Evolutionary conservation across 2,797 vertebrate species (phyloP), one percentile per base, ranked within the genome.

Genomic region (Platalea minor): DNA sequence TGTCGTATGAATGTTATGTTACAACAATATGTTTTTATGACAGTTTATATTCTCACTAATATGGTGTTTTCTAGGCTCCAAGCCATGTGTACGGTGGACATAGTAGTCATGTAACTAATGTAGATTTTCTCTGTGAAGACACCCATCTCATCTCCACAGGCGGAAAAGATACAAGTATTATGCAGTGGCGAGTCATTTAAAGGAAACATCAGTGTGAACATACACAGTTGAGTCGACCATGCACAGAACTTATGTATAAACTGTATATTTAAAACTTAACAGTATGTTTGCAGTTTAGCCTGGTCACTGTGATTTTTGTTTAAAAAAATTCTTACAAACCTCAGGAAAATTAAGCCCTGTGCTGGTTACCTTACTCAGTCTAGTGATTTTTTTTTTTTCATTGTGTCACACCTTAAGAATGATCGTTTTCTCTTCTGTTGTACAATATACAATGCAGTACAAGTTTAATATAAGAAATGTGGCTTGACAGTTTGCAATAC

Each of bases 41-140:
- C 48, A 53, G 45, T 51, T 94, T 60, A 20, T 85, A 18, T 93
- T 88, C 85, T 88, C 72, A 73, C 51, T 73, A 50, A 46, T 82
- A 0, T 81, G 14, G 16, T 93, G 60, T 94, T 86, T 97, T 97
- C 70, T 96, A 99, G 99, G 99, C 99, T 96, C 99, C 99, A 48
- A 99, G 99, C 97, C 99, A 99, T 37, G 97, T 98, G 89, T 99
- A 99, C 11, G 96, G 99, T 5, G 99, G 99, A 88, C 99, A 99
- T 65, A 99, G 99, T 98, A 99, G 99, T 96, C 99, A 99, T 7
- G 99, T 99, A 97, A 99, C 99, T 97, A 99, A 99, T 11, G 99
- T 99, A 73, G 98, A 98, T 97, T 99, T 99, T 98, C 98, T 99
- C 85, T 98, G 97, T 67, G 98, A 99, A 33, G 99, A 99, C 98